These are phyloP conservation scores for Nomada goodeniana DNA, from an alignment of 2,888 invertebrate genomes.

Conservation along the genomic window DNA sequence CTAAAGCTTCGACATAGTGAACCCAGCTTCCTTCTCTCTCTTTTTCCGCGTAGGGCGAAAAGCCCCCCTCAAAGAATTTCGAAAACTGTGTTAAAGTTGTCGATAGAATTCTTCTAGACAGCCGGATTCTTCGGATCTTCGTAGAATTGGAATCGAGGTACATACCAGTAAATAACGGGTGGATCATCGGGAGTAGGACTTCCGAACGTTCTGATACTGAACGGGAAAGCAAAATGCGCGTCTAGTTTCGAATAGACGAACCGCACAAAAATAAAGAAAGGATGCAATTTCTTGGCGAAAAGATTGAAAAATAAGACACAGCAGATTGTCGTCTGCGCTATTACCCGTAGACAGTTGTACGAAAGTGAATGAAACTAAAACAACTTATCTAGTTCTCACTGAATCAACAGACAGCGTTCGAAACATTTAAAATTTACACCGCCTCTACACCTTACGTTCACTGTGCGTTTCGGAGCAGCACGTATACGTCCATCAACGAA, in stretches of 20 bases:
- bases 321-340: neutral
- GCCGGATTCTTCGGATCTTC: neutral
- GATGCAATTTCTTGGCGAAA: neutral
- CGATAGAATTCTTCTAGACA: constrained; percentile 17
- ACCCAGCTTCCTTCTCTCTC: neutral
- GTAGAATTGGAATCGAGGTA: constrained; percentile 3
- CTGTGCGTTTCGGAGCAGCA: too few species aligned
- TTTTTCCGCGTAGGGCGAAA: constrained; percentile 22
- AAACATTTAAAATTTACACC: too few species aligned
- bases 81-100: constrained; percentile 28
- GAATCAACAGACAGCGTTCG: too few species aligned
- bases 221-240: neutral
- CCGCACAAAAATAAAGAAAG: neutral
- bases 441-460: too few species aligned
- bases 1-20: neutral
- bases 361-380: too few species aligned
- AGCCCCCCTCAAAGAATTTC: constrained; percentile 39
- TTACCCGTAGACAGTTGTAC: too few species aligned
- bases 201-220: neutral
- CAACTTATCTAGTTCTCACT: too few species aligned
- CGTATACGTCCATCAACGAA: too few species aligned
- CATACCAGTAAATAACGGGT: neutral
- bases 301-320: neutral
- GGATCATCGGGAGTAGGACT: neutral
- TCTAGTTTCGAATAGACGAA: neutral